phyloP scores from a whole-genome alignment of 2,113 vertebrate genomes.

The Agapornis roseicollis region DNA sequence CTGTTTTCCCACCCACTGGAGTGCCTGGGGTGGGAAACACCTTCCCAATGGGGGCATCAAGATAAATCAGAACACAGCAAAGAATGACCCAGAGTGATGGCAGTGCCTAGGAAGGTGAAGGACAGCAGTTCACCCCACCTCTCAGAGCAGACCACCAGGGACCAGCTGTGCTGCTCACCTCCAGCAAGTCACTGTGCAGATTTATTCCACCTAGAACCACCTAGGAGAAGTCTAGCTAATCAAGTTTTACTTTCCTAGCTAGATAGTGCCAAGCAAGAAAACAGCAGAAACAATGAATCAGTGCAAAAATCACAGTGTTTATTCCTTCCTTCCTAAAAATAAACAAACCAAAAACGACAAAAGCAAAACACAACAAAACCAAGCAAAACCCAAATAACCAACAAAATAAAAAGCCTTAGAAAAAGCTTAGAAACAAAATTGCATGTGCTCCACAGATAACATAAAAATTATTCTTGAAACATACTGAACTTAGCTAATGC shows the following conservation, averaged over 20 bases:
- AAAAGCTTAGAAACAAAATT: background rate
- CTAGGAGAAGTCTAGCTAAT: background rate
- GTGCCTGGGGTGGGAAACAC: background rate
- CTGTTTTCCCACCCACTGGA: accelerated
- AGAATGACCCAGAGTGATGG: accelerated
- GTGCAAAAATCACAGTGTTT: background rate
- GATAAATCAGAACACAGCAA: background rate
- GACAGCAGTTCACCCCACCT: background rate
- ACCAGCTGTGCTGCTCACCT: accelerated
- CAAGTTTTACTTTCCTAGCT: background rate
- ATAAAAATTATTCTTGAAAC: background rate
- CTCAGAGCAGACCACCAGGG: background rate
- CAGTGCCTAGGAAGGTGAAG: background rate
- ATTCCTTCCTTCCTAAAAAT: background rate
- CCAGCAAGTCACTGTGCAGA: accelerated
- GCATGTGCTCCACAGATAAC: background rate
- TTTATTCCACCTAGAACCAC: background rate
- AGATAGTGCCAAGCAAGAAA: background rate
- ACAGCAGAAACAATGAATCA: background rate
- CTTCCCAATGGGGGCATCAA: background rate
- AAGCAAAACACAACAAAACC: background rate
- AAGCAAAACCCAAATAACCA: background rate
- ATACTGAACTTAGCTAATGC: background rate
- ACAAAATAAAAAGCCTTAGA: background rate
- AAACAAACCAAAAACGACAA: background rate